Evolutionary conservation across 1,140 invertebrate species (phyloP), one percentile per base, ranked within the genome.

Genomic region (Caenorhabditis remanei): DNA sequence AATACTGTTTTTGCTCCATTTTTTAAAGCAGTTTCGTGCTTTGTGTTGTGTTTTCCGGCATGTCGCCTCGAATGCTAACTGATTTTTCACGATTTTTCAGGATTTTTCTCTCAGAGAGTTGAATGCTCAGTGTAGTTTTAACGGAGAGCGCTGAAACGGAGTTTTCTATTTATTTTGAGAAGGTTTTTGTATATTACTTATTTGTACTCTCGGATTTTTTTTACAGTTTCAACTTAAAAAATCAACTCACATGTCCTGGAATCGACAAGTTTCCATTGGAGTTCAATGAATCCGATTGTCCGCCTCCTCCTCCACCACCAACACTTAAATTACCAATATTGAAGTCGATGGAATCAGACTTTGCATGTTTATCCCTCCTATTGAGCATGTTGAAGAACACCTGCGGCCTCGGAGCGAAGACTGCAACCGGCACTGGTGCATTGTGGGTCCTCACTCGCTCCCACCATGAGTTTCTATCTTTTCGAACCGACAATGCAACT

Each of bases 381-480:
- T 53, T 58, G n/a, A 56, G 43, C 40, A 61, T 84, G 0, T 86
- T 75, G 65, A 65, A 75, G 24, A 82, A 86, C 16, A 86, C 85
- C 41, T 86, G 85, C 0, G 98, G 97, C 94, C 98, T 97, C 4
- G 98, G 97, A 75, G 97, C 97, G 94, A 99, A 99, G 83, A 99
- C 95, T 6, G 97, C 97, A 92, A 97, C 97, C 0, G 97, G 99
- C 0, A 99, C 97, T 13, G 97, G 95, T 65, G 58, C 87, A 55
- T 85, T 85, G 50, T 88, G 93, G 94, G 94, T 94, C 94, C 98
- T 97, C 55, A 99, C 97, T 0, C 97, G 96, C 93, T 99, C 98
- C 97, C 97, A 99, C 93, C 96, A 98, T 92, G 97, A 96, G 93
- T 99, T 99, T 19, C 98, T 94, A 93, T 99, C 85, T 86, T 97